These are phyloP conservation scores for Odocoileus hemionus DNA, from an alignment of 2,113 vertebrate genomes.

Conservation along the genomic window DNA sequence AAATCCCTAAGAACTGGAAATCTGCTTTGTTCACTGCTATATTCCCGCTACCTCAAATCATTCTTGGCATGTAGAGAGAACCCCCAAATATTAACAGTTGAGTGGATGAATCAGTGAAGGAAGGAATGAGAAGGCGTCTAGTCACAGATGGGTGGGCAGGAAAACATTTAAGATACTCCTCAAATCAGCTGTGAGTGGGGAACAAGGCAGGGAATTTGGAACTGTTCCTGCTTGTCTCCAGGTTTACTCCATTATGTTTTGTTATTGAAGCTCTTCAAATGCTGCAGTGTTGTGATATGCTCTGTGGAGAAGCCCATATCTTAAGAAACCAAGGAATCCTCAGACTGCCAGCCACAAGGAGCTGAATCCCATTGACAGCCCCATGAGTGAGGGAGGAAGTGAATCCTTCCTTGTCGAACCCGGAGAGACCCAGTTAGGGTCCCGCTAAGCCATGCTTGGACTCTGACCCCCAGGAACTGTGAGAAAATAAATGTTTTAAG, in stretches of 20 bases:
- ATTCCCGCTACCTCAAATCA: not conserved
- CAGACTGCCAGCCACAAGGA: not conserved
- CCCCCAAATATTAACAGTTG: not conserved
- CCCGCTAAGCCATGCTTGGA: not conserved
- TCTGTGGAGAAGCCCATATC: not conserved
- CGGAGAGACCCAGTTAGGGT: not conserved
- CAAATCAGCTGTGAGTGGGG: not conserved
- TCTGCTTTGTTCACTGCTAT: not conserved
- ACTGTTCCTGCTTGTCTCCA: not conserved
- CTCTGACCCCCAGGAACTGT: not conserved
- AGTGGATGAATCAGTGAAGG: not conserved
- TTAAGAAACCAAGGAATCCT: not conserved
- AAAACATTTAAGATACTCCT: not conserved
- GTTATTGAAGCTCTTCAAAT: too few relatives aligned
- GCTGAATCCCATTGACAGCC: not conserved
- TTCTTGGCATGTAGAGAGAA: not conserved
- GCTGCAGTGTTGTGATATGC: not conserved
- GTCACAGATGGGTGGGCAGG: not conserved
- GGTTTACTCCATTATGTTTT: not conserved
- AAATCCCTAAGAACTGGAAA: not conserved
- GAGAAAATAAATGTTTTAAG: not conserved
- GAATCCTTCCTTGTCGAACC: not conserved
- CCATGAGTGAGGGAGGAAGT: not conserved
- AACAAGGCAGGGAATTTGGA: not conserved
- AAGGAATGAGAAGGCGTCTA: not conserved